These are phyloP conservation scores for Eublepharis macularius DNA, from an alignment of 2,113 vertebrate genomes.

Conservation along the genomic window DNA sequence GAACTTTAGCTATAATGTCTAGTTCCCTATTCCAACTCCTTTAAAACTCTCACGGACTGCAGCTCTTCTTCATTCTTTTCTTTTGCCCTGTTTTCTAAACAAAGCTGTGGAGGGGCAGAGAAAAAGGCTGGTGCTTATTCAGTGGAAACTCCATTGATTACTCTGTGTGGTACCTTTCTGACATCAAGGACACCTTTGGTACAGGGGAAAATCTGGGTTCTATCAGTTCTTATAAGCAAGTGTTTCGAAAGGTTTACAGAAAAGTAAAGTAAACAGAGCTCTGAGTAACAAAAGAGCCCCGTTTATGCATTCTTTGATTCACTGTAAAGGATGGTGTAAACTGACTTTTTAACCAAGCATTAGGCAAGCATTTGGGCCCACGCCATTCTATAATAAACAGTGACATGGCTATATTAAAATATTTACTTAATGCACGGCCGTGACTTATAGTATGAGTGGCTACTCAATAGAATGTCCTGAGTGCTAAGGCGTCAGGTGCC, in stretches of 20 bases:
- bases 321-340: constrained; percentile 91
- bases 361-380: constrained; percentile 94
- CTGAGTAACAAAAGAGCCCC: constrained; percentile 86
- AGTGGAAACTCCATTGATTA: constrained; percentile 70
- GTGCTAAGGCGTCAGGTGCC: constrained; percentile 99
- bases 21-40: background rate
- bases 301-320: constrained; percentile 86
- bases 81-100: background rate
- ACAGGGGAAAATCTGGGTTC: constrained; percentile 77
- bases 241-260: constrained; percentile 88
- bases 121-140: constrained; percentile 12
- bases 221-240: constrained; percentile 84
- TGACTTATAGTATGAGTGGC: constrained; percentile 98
- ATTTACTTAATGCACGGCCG: constrained; percentile 99
- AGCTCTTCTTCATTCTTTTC: constrained; percentile 28
- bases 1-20: background rate
- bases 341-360: constrained; percentile 95
- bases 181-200: constrained; percentile 76
- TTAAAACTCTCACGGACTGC: background rate
- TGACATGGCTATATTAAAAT: constrained; percentile 97
- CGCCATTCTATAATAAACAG: constrained; percentile 99
- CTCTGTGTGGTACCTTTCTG: constrained; percentile 63
- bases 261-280: constrained; percentile 88
- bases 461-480: constrained; percentile 96
- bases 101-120: constrained; percentile 28